phyloP scores from a whole-genome alignment of 2,113 vertebrate species.

The Pseudolaguvia tuberculata region DNA sequence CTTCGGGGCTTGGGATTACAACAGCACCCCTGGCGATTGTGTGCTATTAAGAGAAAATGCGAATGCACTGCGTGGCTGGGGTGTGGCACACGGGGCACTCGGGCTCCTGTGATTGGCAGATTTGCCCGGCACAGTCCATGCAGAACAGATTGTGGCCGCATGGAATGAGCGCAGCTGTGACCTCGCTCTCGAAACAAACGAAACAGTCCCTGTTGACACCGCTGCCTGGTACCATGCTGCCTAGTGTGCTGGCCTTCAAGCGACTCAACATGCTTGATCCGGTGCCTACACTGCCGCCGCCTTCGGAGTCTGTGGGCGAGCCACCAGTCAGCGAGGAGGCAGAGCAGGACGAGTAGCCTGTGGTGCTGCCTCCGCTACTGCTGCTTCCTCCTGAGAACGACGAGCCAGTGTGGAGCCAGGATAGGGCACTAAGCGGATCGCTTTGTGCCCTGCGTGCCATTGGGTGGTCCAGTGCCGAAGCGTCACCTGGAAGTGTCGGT shows the following conservation, averaged over 20 bases:
- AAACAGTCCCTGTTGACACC: conserved; percentile 82
- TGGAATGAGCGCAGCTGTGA: conserved; percentile 87
- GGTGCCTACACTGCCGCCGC: conserved; percentile 62
- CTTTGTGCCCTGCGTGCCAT: conserved; percentile 80
- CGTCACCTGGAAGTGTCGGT: conserved; percentile 68
- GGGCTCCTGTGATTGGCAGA: conserved; percentile 83
- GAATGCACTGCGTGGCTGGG: conserved; percentile 92
- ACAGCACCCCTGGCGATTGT: not conserved
- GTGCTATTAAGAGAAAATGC: conserved; percentile 90
- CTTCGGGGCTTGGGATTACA: conserved; percentile 3
- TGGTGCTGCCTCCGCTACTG: conserved; percentile 70
- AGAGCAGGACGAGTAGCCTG: conserved; percentile 80
- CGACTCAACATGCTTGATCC: conserved; percentile 63
- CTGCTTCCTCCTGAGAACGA: conserved; percentile 80
- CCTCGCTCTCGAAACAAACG: conserved; percentile 91
- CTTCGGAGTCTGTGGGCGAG: conserved; percentile 79
- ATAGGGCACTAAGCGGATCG: conserved; percentile 78
- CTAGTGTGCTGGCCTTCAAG: conserved; percentile 63
- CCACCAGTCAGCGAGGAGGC: conserved; percentile 80
- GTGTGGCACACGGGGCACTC: conserved; percentile 91
- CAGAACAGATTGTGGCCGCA: conserved; percentile 98
- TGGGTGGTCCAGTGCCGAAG: conserved; percentile 75
- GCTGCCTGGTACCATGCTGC: conserved; percentile 56
- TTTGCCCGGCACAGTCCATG: conserved; percentile 94
- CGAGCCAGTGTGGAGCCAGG: conserved; percentile 80